phyloP scores from a whole-genome alignment of 2,888 invertebrate genomes.

The Zygothrica quintamaculata region DNA sequence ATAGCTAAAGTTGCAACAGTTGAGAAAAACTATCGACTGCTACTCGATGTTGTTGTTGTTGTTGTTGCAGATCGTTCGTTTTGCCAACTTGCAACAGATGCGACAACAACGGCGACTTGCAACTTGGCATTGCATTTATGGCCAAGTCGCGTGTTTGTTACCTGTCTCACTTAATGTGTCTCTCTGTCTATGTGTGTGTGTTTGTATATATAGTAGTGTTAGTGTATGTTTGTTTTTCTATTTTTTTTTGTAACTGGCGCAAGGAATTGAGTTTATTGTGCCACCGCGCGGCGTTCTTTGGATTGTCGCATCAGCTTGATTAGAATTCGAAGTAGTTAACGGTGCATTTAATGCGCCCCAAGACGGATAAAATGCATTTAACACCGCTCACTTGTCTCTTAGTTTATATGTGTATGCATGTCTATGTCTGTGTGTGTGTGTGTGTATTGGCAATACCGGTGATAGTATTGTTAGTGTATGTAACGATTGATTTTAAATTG shows the following conservation, averaged over 20 bases:
- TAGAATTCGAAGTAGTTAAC: slow-evolving; percentile 78
- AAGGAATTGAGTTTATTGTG: slow-evolving; percentile 77
- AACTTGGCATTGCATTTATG: slow-evolving; percentile 74
- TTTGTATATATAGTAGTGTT: slow-evolving; percentile 1
- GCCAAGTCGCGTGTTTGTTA: slow-evolving; percentile 74
- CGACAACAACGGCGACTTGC: slow-evolving; percentile 45
- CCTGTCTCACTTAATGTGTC: slow-evolving; percentile 52
- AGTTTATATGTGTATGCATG: not conserved
- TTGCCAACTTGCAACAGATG: slow-evolving; percentile 48
- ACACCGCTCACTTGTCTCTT: slow-evolving; percentile 40
- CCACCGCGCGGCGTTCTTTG: slow-evolving; percentile 70
- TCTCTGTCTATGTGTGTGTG: slow-evolving; percentile 23
- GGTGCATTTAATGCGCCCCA: slow-evolving; percentile 75
- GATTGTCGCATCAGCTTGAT: slow-evolving; percentile 76
- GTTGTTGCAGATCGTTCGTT: not conserved
- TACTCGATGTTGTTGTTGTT: not conserved
- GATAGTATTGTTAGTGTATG: slow-evolving; percentile 37
- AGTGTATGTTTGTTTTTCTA: slow-evolving; percentile 9
- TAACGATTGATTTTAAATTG: slow-evolving; percentile 16
- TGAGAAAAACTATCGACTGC: not conserved
- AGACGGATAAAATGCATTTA: slow-evolving; percentile 77
- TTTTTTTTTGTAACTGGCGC: slow-evolving; percentile 38
- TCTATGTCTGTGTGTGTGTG: not conserved
- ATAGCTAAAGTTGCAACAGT: slow-evolving; percentile 9
- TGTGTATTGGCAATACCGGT: slow-evolving; percentile 2